Conservation (phyloP, 2,113 vertebrate species). For the Daphoenositta chrysoptera region DNA sequence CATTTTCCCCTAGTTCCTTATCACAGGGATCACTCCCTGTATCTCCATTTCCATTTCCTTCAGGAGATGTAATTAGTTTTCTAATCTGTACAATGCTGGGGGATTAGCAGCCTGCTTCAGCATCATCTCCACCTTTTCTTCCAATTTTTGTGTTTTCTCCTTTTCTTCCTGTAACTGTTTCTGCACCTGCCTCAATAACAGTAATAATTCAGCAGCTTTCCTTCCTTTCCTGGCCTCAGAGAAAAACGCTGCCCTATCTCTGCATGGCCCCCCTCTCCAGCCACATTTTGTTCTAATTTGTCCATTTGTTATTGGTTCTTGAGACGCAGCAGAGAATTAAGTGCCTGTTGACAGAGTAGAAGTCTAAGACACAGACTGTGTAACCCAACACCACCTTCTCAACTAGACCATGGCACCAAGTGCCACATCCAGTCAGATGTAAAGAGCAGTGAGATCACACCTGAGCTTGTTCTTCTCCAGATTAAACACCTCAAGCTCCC, state of each 20-base stretch:
- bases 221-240: not conserved
- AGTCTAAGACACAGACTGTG: not conserved
- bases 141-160: not conserved
- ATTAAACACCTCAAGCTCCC: not conserved
- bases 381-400: not conserved
- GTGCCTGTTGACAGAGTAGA: not conserved
- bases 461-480: not conserved
- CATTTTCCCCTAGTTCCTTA: not conserved
- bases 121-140: not conserved
- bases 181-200: not conserved
- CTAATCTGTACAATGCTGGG: not conserved
- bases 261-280: accelerated
- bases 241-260: not conserved
- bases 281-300: not conserved
- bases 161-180: not conserved
- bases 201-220: not conserved
- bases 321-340: not conserved
- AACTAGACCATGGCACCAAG: not conserved
- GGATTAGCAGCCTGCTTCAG: not conserved
- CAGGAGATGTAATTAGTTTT: not conserved
- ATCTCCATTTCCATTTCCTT: not conserved
- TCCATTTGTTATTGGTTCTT: not conserved
- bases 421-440: not conserved
- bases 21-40: not conserved
- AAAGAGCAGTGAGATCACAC: not conserved